Evolutionary conservation across 2,113 vertebrate species (phyloP), one percentile per base, ranked within the genome.

Genomic region (Pipa parva): DNA sequence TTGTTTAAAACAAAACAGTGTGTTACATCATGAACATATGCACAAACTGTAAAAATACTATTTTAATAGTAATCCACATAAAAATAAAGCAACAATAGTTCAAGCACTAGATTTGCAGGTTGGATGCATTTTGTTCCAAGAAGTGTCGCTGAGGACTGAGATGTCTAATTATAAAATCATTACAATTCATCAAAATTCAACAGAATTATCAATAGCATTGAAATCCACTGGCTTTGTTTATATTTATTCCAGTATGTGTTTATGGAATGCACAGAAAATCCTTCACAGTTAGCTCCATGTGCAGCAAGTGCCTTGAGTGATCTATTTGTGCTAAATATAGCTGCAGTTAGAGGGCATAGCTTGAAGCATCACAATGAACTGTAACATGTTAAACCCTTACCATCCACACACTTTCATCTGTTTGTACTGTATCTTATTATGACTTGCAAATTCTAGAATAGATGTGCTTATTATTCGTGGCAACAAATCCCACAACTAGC

Each of bases 321-420:
- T 79, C 48, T 80, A 74, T 63, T 36, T 59, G 22, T 71, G 25
- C 63, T 79, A 78, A 83, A 78, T 80, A 77, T 85, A 81, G 57
- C 71, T 68, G 74, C 46, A 52, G 50, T 77, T 78, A 50, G 67
- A 81, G 64, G 68, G 71, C 72, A 80, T 54, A 81, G 68, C 46
- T 65, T 61, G 59, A 66, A 71, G 73, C 71, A 68, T 75, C 77
- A 77, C 39, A 79, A 46, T 73, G 62, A 81, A 73, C 74, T 29
- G 39, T 62, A 57, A 26, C 25, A 20, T 65, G 50, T 74, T 70
- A 63, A 69, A 59, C 57, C 51, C 33, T 71, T 78, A 60, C 61
- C 64, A 78, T 76, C 80, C 73, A 73, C 59, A 78, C 66, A 63
- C 75, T 77, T 79, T 73, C 49, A 60, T 63, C 0, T 76, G 59